Percentiles rank a stretch among this genome's conserved stretches.
These are phyloP conservation scores for Chelonoidis abingdonii DNA, from an alignment of 2,113 vertebrate species.

Conservation along the genomic window DNA sequence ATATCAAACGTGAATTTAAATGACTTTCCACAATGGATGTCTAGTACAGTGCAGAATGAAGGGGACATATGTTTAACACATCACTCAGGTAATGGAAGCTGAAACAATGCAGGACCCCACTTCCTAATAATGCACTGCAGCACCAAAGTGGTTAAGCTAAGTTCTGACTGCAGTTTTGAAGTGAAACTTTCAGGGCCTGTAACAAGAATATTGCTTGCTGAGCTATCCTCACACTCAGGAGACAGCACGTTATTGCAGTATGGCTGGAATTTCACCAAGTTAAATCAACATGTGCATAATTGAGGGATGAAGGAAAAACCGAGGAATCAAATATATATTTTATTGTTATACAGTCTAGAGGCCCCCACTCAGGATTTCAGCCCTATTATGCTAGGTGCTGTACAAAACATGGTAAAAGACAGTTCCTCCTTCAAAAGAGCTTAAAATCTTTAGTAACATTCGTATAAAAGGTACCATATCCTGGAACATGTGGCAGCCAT, in stretches of 20 bases:
- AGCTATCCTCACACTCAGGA: not conserved
- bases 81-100: not conserved
- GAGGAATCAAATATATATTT: not conserved
- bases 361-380: not conserved
- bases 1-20: not conserved
- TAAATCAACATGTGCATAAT: not conserved
- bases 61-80: not conserved
- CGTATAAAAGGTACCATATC: not conserved
- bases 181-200: not conserved
- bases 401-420: not conserved
- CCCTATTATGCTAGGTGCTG: fast-evolving
- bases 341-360: not conserved
- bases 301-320: not conserved
- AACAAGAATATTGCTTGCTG: not conserved
- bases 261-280: not conserved
- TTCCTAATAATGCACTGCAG: not conserved
- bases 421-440: not conserved
- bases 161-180: not conserved
- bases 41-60: not conserved
- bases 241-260: not conserved
- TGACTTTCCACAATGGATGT: not conserved
- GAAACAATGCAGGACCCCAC: not conserved
- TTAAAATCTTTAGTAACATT: not conserved
- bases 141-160: not conserved
- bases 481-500: not conserved